These are phyloP conservation scores for Eulemur macaco DNA, from an alignment of 2,113 vertebrate species.

Conservation along the genomic window DNA sequence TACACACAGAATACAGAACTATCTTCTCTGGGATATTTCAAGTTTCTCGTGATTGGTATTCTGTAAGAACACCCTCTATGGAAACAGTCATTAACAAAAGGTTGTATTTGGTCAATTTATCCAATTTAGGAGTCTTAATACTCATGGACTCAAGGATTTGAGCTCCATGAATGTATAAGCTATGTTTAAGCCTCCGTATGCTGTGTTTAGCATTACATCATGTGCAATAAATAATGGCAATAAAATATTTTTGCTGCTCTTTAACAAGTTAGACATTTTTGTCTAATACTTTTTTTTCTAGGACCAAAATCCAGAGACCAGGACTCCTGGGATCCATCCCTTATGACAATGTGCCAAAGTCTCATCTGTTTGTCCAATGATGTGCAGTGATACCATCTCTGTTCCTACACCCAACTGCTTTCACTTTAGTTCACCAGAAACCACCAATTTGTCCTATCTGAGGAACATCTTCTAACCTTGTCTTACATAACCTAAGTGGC, in stretches of 20 bases:
- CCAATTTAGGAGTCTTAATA: not conserved
- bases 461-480: not conserved
- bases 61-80: not conserved
- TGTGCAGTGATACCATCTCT: not conserved
- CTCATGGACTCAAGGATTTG: not conserved
- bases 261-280: not conserved
- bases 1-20: conserved; percentile 8
- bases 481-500: not conserved
- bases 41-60: not conserved
- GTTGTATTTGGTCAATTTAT: conserved; percentile 21
- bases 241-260: not conserved
- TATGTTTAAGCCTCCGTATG: not conserved
- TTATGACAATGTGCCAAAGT: not conserved
- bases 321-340: not conserved
- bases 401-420: not conserved
- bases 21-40: not conserved
- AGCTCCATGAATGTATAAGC: not conserved
- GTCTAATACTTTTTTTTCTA: not conserved
- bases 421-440: not conserved
- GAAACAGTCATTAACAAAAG: conserved; percentile 48
- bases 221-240: not conserved
- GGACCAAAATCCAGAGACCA: not conserved
- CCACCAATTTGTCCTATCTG: not conserved
- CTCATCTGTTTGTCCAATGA: not conserved
- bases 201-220: not conserved